Conservation (phyloP, 2,113 vertebrate species). For the Gorilla gorilla region DNA sequence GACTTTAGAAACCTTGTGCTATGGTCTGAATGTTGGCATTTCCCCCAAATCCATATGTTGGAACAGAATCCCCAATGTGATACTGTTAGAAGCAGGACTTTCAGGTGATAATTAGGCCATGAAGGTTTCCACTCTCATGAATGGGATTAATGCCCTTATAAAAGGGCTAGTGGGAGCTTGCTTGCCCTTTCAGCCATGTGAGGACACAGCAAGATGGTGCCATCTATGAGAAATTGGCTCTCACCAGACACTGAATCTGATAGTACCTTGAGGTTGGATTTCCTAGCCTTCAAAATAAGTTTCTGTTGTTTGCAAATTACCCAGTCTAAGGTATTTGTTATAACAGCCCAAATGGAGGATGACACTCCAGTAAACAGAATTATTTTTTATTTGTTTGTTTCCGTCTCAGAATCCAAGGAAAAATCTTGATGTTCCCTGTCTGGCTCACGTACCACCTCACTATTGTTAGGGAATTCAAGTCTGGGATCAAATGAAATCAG, state of each 20-base stretch:
- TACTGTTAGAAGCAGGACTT: background rate
- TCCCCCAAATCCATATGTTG: background rate
- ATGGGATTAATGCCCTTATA: background rate
- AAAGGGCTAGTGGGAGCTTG: background rate
- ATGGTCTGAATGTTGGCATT: background rate
- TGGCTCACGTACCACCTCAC: background rate
- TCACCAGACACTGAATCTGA: background rate
- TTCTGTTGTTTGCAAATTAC: background rate
- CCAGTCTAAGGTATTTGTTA: background rate
- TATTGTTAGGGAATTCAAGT: background rate
- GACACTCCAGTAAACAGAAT: background rate
- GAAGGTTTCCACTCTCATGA: background rate
- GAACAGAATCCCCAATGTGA: background rate
- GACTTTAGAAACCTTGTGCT: background rate
- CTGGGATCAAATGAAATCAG: background rate
- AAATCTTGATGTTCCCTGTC: background rate
- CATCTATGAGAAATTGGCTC: background rate
- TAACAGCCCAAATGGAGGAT: background rate
- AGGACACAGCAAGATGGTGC: background rate
- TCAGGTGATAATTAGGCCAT: too few relatives aligned
- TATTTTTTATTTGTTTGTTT: background rate
- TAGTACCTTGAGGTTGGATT: background rate
- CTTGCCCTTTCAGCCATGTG: background rate
- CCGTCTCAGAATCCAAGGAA: background rate
- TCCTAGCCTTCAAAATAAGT: background rate